Percentiles rank a stretch among this genome's conserved stretches.
Conservation (phyloP, 1,140 invertebrate genomes). For the Agrilus planipennis region DNA sequence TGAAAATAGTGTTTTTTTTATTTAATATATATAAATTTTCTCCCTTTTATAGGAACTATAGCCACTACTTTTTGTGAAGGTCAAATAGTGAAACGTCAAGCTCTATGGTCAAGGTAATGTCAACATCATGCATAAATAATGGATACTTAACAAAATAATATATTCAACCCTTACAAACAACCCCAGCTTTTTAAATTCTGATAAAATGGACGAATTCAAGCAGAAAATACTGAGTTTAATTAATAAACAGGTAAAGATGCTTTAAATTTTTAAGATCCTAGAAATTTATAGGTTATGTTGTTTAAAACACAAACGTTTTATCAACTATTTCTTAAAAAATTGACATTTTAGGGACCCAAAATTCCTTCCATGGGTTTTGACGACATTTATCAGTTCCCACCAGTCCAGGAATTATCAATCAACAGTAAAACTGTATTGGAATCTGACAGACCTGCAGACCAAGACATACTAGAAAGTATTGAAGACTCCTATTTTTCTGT, state of each 20-base stretch:
- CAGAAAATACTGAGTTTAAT: slow-evolving; percentile 39
- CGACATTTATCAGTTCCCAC: slow-evolving; percentile 33
- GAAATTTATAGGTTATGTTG: slow-evolving; percentile 14
- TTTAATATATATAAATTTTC: too few relatives aligned
- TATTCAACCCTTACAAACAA: too few relatives aligned
- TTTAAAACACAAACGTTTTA: slow-evolving; percentile 5
- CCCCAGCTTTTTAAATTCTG: too few relatives aligned
- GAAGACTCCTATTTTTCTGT: slow-evolving; percentile 53
- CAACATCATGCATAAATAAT: too few relatives aligned
- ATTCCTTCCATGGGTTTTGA: slow-evolving; percentile 44
- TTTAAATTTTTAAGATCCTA: too few relatives aligned
- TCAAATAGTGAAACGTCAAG: too few relatives aligned
- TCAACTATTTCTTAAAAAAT: slow-evolving; percentile 1
- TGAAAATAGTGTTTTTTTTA: too few relatives aligned
- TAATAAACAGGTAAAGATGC: slow-evolving; percentile 39
- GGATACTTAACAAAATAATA: too few relatives aligned
- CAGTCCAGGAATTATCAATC: slow-evolving; percentile 26
- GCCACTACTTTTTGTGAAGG: too few relatives aligned
- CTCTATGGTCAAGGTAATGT: too few relatives aligned
- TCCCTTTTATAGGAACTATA: too few relatives aligned
- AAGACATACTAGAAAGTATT: slow-evolving; percentile 61
- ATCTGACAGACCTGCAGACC: slow-evolving; percentile 49
- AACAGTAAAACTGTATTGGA: slow-evolving; percentile 31
- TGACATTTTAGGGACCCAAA: slow-evolving; percentile 33
- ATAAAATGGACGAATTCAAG: slow-evolving; percentile 43